phyloP scores from a whole-genome alignment of 1,140 invertebrate genomes.

The Oppia nitens region DNA sequence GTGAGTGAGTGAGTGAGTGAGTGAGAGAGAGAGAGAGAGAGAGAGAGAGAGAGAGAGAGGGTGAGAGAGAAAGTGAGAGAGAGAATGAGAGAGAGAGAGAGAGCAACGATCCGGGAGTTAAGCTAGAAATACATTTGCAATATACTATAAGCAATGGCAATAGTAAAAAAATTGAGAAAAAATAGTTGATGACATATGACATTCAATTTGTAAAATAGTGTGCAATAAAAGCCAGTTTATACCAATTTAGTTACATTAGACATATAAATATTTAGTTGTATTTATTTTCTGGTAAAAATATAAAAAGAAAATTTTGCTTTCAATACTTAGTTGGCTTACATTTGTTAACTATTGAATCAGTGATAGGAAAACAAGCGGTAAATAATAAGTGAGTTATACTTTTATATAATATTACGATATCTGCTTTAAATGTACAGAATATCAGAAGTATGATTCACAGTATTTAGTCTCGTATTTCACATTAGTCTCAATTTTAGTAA shows the following conservation, averaged over 20 bases:
- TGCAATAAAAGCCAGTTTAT: not conserved
- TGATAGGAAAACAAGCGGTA: no score
- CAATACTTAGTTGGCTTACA: not conserved
- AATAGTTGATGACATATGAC: not conserved
- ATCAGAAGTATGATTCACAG: not conserved
- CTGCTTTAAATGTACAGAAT: no score
- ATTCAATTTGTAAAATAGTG: not conserved
- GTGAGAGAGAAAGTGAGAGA: not conserved
- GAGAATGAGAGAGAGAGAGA: not conserved
- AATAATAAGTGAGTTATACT: no score
- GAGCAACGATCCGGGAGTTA: no score
- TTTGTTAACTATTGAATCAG: no score
- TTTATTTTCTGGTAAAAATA: not conserved
- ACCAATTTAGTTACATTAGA: not conserved
- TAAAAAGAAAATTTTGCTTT: not conserved
- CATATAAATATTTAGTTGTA: no score
- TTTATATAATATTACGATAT: no score
- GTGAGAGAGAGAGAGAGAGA: not conserved
- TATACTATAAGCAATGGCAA: no score
- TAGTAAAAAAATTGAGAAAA: no score
- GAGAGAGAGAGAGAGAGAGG: not conserved
- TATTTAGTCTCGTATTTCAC: not conserved
- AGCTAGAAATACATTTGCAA: not conserved
- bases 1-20: no score
- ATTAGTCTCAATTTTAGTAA: not conserved